Percentiles rank a stretch among this genome's conserved stretches.
These are phyloP conservation scores for Argyresthia goedartella DNA, from an alignment of 2,888 invertebrate genomes.

Conservation along the genomic window DNA sequence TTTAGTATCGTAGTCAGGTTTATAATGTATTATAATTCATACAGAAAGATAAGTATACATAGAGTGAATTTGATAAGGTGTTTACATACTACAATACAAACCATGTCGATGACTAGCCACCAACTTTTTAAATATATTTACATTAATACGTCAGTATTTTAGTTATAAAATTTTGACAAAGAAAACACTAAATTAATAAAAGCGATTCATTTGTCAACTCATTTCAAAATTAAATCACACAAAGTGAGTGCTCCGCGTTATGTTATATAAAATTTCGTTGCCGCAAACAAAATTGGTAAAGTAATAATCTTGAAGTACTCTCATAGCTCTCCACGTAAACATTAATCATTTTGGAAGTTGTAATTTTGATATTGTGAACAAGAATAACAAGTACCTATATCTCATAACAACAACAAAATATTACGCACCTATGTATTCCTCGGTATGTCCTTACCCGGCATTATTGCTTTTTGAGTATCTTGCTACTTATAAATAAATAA, in stretches of 20 bases:
- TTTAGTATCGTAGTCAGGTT: too few species aligned
- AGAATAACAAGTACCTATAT: background rate
- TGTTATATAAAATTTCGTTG: background rate
- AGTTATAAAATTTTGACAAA: too few species aligned
- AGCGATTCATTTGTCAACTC: background rate
- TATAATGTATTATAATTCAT: too few species aligned
- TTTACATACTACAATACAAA: too few species aligned
- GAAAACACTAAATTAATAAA: too few species aligned
- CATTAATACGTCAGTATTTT: too few species aligned
- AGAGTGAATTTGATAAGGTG: too few species aligned
- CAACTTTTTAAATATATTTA: too few species aligned
- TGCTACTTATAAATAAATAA: background rate
- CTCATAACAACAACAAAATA: background rate
- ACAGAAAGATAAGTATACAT: too few species aligned
- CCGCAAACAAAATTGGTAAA: background rate
- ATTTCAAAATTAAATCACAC: background rate
- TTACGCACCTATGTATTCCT: background rate
- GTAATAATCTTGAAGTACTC: constrained; percentile 1
- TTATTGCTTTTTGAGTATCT: background rate
- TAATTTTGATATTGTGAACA: background rate
- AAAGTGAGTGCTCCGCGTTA: background rate
- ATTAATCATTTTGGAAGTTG: constrained; percentile 1
- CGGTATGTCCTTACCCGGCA: too few species aligned
- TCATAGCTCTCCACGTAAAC: background rate
- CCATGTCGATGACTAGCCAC: too few species aligned